Base-by-base conservation (phyloP, 2,888 invertebrate genomes). In the Lysandra bellargus region DNA sequence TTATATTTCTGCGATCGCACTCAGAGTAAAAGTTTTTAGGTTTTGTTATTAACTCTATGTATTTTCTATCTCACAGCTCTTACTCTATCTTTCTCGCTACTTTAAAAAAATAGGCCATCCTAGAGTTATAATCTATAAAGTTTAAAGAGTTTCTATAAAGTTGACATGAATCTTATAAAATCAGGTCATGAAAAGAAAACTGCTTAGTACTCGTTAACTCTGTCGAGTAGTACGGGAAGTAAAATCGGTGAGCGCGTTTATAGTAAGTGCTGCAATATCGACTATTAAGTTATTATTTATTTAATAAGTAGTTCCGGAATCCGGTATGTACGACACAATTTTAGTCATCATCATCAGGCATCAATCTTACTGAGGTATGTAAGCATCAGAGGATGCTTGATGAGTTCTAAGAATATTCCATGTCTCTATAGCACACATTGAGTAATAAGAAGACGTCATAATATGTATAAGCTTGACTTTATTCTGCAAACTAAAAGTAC, bases 181-280 rank as follows among this genome's bases (percentile, higher is more conserved):
- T 69, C 33, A 69, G 69, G 33, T 37, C 69, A 69, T 69, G 69
- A 69, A 69, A 69, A 69, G 69, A 69, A 69, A 69, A 30, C 69
- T 37, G 69, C 69, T 6, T 69, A 69, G 69, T 30, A 30, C 64
- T 64, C 4, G 23, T 23, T 61, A 61, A 23, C 23, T 61, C 61
- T 23, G 57, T 17, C 60, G 2, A 23, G 61, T 61, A 12, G 5
- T 69, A 5, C 14, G 17, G 69, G 14, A 69, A 69, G 33, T 69
- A 69, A 69, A 37, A 69, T 69, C 69, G 33, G 3, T 4, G 14
- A 69, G 33, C 33, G 33, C 33, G 69, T 69, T 64, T 64, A 69
- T 69, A 69, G 33, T 33, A 64, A 64, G 30, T 69, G 5, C 33
- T 37, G 69, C 12, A 69, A 33, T 69, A 33, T 37, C 69, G 33